phyloP scores from a whole-genome alignment of 2,113 vertebrate species.

The Phaethon lepturus region DNA sequence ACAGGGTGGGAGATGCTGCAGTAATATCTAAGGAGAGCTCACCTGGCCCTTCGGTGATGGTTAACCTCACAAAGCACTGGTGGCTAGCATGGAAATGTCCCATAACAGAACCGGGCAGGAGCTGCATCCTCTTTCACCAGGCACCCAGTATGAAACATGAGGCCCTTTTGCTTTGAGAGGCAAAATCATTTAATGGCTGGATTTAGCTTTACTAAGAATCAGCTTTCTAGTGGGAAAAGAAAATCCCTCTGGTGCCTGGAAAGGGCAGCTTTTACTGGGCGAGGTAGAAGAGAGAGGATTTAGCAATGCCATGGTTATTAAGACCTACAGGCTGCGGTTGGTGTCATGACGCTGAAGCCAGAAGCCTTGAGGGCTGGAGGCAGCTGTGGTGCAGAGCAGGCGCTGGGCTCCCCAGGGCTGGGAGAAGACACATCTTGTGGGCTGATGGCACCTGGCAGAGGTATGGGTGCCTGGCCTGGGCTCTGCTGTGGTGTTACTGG shows the following conservation, averaged over 20 bases:
- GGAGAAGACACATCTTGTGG: rapidly evolving
- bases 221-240: neutral
- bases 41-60: rapidly evolving
- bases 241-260: neutral
- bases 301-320: neutral
- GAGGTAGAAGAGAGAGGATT: neutral
- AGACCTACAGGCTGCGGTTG: rapidly evolving
- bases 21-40: neutral
- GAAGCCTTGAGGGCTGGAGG: rapidly evolving
- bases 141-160: neutral
- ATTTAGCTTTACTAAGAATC: neutral
- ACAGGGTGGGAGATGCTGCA: neutral
- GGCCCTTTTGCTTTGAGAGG: neutral
- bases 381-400: neutral
- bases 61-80: neutral
- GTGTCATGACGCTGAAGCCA: rapidly evolving
- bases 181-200: neutral
- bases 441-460: neutral
- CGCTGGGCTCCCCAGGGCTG: neutral
- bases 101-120: rapidly evolving
- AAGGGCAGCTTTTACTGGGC: neutral
- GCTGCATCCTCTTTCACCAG: neutral
- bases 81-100: rapidly evolving
- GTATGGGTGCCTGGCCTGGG: neutral
- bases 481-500: too few species aligned